phyloP scores from a whole-genome alignment of 2,113 vertebrate species.

The Loxodonta africana region DNA sequence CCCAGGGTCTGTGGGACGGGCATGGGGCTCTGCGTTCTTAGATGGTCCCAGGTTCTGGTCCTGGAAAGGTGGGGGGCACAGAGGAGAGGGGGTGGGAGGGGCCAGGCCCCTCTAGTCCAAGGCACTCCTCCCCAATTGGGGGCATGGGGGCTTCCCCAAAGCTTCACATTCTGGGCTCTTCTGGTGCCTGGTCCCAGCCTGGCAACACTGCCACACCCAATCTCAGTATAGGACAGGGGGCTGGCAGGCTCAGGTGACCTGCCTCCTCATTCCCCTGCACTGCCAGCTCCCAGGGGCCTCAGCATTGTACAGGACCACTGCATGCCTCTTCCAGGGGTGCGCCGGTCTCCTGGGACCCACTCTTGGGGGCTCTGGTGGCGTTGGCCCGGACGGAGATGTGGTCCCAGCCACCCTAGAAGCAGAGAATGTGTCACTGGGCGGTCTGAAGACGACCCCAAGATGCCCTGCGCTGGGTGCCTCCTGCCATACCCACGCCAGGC shows the following conservation, averaged over 20 bases:
- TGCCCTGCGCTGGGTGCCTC: not conserved
- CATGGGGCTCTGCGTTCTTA: not conserved
- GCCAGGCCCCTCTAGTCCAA: accelerated
- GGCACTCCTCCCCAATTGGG: not conserved
- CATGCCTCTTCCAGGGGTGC: conserved; percentile 77
- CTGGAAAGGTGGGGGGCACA: not conserved
- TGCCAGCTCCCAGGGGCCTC: not conserved
- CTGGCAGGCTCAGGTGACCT: conserved; percentile 29
- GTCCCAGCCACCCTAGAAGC: conserved; percentile 96
- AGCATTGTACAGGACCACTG: conserved; percentile 86
- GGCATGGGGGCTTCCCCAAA: accelerated
- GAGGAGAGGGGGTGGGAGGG: not conserved
- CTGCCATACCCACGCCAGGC: not conserved
- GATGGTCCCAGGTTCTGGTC: not conserved
- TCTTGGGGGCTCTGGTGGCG: conserved; percentile 86
- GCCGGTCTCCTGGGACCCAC: accelerated
- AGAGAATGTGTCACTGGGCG: not conserved
- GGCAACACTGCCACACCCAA: accelerated
- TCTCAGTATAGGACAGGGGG: not conserved
- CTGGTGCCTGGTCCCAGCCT: not conserved
- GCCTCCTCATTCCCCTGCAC: no score
- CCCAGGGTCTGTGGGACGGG: not conserved
- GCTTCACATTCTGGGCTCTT: conserved; percentile 39
- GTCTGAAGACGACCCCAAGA: accelerated
- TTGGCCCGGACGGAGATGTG: conserved; percentile 95